Evolutionary conservation across 2,888 invertebrate species (phyloP).

Genomic region (Argyresthia albistria): DNA sequence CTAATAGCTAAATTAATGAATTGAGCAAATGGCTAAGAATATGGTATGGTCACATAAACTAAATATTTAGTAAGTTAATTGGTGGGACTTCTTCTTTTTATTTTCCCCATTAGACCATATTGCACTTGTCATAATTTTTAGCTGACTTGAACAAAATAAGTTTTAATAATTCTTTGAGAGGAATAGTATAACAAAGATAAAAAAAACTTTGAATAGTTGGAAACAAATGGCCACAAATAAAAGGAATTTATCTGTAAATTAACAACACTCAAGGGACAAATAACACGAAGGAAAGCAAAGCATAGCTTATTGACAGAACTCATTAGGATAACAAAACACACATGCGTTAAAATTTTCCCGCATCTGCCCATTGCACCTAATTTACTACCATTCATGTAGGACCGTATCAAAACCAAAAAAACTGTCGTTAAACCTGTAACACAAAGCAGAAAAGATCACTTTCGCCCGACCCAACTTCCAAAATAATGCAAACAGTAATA

Average conservation of each 20-base stretch:
- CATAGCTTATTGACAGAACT: conserved; percentile 61
- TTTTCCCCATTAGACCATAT: too few species aligned
- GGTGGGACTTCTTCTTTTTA: too few species aligned
- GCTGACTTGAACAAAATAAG: conserved; percentile 9
- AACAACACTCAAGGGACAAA: conserved; percentile 44
- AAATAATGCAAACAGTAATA: neutral
- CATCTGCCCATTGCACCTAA: conserved; percentile 46
- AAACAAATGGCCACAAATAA: neutral
- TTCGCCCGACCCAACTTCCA: too few species aligned
- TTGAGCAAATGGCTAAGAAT: too few species aligned
- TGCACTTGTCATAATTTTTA: conserved; percentile 12
- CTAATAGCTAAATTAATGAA: too few species aligned
- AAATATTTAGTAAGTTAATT: too few species aligned
- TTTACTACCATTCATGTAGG: conserved; percentile 24
- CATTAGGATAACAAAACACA: conserved; percentile 66
- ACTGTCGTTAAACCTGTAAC: conserved; percentile 6
- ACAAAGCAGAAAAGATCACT: too few species aligned
- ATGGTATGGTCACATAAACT: too few species aligned
- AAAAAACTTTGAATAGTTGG: neutral
- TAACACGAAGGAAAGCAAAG: conserved; percentile 29
- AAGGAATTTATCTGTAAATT: conserved; percentile 11
- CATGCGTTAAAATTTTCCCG: conserved; percentile 43
- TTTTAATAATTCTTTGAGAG: conserved; percentile 9
- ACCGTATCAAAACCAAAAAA: conserved; percentile 19
- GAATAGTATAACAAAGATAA: too few species aligned